phyloP scores from a whole-genome alignment of 2,797 vertebrate species.

The Lateolabrax maculatus region DNA sequence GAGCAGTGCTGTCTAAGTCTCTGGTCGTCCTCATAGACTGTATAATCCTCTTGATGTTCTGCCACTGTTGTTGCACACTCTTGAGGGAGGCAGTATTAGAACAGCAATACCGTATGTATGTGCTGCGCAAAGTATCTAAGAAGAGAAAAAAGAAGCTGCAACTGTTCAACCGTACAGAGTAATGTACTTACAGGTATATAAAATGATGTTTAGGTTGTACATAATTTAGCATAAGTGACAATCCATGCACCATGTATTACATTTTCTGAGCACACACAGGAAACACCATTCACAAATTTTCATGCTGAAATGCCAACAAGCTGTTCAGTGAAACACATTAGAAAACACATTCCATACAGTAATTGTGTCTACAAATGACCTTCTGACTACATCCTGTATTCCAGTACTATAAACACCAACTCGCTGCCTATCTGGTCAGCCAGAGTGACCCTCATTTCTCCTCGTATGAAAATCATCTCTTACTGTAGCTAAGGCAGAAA shows the following conservation, averaged over 20 bases:
- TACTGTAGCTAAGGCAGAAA: constrained; percentile 44
- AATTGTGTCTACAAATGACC: constrained; percentile 18
- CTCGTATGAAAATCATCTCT: constrained; percentile 5
- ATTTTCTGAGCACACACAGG: not conserved
- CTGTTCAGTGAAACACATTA: constrained; percentile 16
- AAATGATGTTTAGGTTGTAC: not conserved
- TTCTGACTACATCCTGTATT: constrained; percentile 5
- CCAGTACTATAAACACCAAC: constrained; percentile 6
- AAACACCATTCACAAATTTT: not conserved
- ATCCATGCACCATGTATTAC: not conserved
- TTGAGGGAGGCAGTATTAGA: constrained; percentile 39
- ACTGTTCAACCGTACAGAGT: not conserved
- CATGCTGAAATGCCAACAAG: constrained; percentile 23
- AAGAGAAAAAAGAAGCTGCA: constrained; percentile 2
- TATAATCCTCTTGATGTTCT: constrained; percentile 78
- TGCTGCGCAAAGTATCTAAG: constrained; percentile 25
- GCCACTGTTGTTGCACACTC: constrained; percentile 58
- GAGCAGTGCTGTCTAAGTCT: constrained; percentile 58
- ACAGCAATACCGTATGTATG: constrained; percentile 34
- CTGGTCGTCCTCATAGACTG: constrained; percentile 54
- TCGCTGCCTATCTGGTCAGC: not conserved
- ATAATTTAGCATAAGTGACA: constrained; percentile 1
- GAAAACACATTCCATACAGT: not conserved
- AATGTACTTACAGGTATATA: not conserved
- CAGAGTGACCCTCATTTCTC: constrained; percentile 34